These are phyloP conservation scores for Poecilobothrus nobilitatus DNA, from an alignment of 2,888 invertebrate species.

Conservation along the genomic window DNA sequence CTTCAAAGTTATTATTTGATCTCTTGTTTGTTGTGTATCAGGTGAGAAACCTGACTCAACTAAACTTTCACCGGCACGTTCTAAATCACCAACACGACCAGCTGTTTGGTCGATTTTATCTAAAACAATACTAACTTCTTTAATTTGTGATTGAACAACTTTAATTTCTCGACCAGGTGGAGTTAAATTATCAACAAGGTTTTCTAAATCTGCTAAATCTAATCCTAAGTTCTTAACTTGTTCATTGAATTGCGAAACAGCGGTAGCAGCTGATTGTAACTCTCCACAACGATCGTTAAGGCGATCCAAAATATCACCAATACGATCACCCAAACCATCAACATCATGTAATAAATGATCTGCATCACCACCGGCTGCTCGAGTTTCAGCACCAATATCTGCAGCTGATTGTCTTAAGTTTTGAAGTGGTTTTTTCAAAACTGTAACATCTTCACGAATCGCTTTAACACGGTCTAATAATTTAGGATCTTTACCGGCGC, in stretches of 20 bases:
- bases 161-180: conserved; percentile 83
- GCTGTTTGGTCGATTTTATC: conserved; percentile 58
- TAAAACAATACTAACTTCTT: conserved; percentile 63
- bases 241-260: conserved; percentile 80
- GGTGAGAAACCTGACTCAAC: conserved; percentile 79
- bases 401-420: conserved; percentile 51
- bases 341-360: conserved; percentile 70
- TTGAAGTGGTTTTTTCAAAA: conserved; percentile 64
- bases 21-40: conserved; percentile 70
- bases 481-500: conserved; percentile 73
- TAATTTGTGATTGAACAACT: conserved; percentile 71
- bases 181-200: conserved; percentile 74
- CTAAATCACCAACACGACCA: conserved; percentile 58
- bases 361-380: conserved; percentile 68
- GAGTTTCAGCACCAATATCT: conserved; percentile 67
- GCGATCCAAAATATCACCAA: conserved; percentile 65
- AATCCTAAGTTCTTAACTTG: conserved; percentile 70
- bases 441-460: conserved; percentile 70
- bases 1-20: conserved; percentile 66
- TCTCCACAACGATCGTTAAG: conserved; percentile 71
- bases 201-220: conserved; percentile 71
- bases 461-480: conserved; percentile 76
- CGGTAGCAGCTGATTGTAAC: conserved; percentile 76
- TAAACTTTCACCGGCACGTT: conserved; percentile 64
- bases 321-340: conserved; percentile 63